A percentile compares a stretch with the other conserved stretches of the same genome.
Conservation (phyloP, 2,888 invertebrate species). For the Holacanthella duospinosa region DNA sequence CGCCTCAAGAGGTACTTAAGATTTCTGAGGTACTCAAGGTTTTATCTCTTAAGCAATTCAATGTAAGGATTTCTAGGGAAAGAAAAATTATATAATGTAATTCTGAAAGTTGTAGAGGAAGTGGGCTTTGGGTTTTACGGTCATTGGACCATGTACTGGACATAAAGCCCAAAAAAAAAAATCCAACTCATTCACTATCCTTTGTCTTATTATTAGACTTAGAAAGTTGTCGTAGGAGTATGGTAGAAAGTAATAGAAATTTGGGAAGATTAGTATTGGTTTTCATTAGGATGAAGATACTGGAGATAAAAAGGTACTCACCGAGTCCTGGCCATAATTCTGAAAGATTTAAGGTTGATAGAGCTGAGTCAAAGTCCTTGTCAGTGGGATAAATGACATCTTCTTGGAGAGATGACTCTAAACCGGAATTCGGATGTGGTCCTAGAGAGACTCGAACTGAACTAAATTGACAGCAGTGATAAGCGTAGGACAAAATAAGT, state of each 20-base stretch:
- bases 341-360: conserved; percentile 26
- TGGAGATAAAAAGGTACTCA: conserved; percentile 46
- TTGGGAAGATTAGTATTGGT: neutral
- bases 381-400: conserved; percentile 57
- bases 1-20: too few relatives aligned
- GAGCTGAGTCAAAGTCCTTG: conserved; percentile 23
- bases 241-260: conserved; percentile 1
- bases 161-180: too few relatives aligned
- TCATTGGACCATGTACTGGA: neutral
- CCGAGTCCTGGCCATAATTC: conserved; percentile 66
- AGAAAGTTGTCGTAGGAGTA: too few relatives aligned
- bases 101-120: too few relatives aligned
- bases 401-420: conserved; percentile 44
- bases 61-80: neutral
- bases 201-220: too few relatives aligned
- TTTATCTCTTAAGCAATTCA: too few relatives aligned
- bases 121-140: neutral
- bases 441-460: neutral
- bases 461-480: conserved; percentile 84
- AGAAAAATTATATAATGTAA: neutral
- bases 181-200: neutral
- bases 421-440: neutral
- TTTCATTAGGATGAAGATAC: neutral
- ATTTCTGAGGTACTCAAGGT: too few relatives aligned
- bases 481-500: conserved; percentile 80